A percentile compares a stretch with the other conserved stretches of the same genome.
Evolutionary conservation across 1,140 invertebrate species (phyloP).

Genomic region (Drosophila pallidifrons): DNA sequence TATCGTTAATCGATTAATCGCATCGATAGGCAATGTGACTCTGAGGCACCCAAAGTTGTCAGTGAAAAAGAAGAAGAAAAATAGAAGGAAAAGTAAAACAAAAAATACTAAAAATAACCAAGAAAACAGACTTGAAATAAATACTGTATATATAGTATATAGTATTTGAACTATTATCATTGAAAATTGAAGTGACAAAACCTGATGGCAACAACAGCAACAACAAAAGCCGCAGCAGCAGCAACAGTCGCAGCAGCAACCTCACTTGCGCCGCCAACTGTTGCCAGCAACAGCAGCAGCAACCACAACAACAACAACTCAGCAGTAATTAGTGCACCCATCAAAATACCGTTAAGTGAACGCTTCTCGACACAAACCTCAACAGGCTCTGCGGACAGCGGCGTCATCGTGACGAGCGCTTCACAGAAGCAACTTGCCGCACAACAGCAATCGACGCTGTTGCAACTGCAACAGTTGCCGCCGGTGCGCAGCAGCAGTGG

Average conservation of each 20-base stretch:
- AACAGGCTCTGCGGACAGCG: slow-evolving; percentile 81
- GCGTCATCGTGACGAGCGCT: slow-evolving; percentile 61
- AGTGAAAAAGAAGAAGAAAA: slow-evolving; percentile 26
- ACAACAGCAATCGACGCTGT: slow-evolving; percentile 55
- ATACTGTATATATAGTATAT: neutral
- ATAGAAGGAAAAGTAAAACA: slow-evolving; percentile 15
- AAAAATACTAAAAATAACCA: slow-evolving; percentile 7
- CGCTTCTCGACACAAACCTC: slow-evolving; percentile 78
- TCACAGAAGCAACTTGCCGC: slow-evolving; percentile 55
- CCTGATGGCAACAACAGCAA: slow-evolving; percentile 81
- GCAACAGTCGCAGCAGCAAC: slow-evolving; percentile 44
- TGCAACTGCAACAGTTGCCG: slow-evolving; percentile 62
- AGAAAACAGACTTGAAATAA: slow-evolving; percentile 4
- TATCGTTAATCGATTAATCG: slow-evolving; percentile 19
- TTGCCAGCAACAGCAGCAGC: slow-evolving; percentile 27
- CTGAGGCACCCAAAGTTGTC: slow-evolving; percentile 52
- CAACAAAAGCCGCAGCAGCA: slow-evolving; percentile 47
- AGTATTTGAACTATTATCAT: no score
- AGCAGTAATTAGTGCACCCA: slow-evolving; percentile 61
- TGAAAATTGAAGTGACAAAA: slow-evolving; percentile 35
- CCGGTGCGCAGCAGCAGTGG: slow-evolving; percentile 77
- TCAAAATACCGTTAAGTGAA: slow-evolving; percentile 76
- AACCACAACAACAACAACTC: slow-evolving; percentile 39
- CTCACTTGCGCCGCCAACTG: slow-evolving; percentile 47
- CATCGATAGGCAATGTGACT: slow-evolving; percentile 71